These are phyloP conservation scores for Parnassius apollo DNA, from an alignment of 2,888 invertebrate species.

Conservation along the genomic window DNA sequence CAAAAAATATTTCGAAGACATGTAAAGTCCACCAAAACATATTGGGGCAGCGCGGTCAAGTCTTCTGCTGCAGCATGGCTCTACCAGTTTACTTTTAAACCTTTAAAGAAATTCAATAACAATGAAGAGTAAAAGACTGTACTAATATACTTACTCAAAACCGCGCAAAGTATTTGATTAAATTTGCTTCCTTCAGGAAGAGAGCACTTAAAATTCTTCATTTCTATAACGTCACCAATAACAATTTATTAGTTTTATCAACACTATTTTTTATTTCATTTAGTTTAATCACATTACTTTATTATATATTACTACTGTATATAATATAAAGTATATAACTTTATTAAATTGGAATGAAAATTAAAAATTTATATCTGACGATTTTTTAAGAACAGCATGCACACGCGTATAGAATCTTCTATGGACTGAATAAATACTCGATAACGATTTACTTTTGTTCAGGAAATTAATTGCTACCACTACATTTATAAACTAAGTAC, in stretches of 20 bases:
- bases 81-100: too few relatives aligned
- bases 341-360: constrained; percentile 2
- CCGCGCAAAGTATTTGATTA: constrained; percentile 27
- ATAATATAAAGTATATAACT: not conserved
- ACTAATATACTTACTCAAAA: constrained; percentile 23
- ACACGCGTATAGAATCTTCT: not conserved
- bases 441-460: constrained; percentile 5
- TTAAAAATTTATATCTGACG: too few relatives aligned
- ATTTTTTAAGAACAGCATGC: too few relatives aligned
- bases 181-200: constrained; percentile 28
- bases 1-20: too few relatives aligned
- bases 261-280: not conserved
- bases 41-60: too few relatives aligned
- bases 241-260: not conserved
- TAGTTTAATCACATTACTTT: not conserved
- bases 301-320: too few relatives aligned
- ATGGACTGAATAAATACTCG: constrained; percentile 13
- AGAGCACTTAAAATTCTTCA: constrained; percentile 19
- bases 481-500: too few relatives aligned
- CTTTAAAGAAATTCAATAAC: too few relatives aligned
- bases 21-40: too few relatives aligned
- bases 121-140: too few relatives aligned
- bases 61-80: too few relatives aligned
- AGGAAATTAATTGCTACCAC: not conserved
- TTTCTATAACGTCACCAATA: not conserved